phyloP scores from a whole-genome alignment of 2,888 invertebrate genomes.

The Embidobia sp. region DNA sequence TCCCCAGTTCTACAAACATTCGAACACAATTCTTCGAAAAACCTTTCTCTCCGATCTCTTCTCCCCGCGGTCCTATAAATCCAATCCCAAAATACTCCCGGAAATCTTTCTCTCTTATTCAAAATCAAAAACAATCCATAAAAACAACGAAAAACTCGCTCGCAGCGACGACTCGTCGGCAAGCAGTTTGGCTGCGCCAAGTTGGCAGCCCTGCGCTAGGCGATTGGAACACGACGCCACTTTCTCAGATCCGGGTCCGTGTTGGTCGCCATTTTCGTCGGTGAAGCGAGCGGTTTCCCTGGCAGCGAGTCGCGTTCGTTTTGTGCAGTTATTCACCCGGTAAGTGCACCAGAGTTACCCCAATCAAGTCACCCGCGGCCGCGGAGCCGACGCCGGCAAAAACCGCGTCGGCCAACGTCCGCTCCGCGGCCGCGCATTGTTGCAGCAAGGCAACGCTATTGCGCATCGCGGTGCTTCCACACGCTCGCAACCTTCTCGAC shows the following conservation, averaged over 20 bases:
- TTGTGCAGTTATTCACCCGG: slow-evolving; percentile 12
- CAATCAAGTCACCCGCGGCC: too few species aligned
- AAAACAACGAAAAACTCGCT: background rate
- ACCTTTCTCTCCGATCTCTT: too few species aligned
- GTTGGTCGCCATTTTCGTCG: slow-evolving; percentile 54
- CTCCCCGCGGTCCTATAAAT: too few species aligned
- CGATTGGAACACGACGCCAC: slow-evolving; percentile 44
- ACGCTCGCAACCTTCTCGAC: background rate
- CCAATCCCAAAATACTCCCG: too few species aligned
- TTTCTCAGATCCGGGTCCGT: slow-evolving; percentile 36
- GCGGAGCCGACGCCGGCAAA: background rate
- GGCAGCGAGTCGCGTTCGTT: slow-evolving; percentile 15
- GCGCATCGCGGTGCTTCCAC: slow-evolving; percentile 31
- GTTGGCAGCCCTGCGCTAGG: slow-evolving; percentile 43
- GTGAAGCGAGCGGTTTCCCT: slow-evolving; percentile 31
- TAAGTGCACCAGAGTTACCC: slow-evolving; percentile 22
- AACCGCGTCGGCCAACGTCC: background rate
- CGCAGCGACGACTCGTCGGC: background rate
- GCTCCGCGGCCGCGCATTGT: slow-evolving; percentile 7
- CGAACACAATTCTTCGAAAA: background rate
- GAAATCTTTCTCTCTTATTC: background rate
- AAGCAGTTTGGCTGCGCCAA: background rate
- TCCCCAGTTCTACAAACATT: slow-evolving; percentile 2
- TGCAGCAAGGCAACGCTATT: slow-evolving; percentile 49
- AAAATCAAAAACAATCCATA: too few species aligned